phyloP scores from a whole-genome alignment of 2,797 vertebrate genomes.

The Synanceia verrucosa region DNA sequence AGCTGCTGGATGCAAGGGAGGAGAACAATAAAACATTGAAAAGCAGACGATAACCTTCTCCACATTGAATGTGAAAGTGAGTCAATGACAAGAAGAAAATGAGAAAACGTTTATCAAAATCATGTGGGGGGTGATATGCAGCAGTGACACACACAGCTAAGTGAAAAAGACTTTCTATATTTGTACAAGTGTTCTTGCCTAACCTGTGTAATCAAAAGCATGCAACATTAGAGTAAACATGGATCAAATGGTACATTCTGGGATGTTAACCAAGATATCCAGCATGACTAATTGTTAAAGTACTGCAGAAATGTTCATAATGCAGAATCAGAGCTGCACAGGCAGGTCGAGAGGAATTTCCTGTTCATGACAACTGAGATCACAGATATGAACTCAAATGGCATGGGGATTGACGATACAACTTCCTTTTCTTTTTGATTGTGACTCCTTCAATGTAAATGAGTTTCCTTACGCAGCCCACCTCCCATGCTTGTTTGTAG shows the following conservation, averaged over 20 bases:
- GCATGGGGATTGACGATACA: no score
- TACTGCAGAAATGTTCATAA: no score
- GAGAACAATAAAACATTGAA: not conserved
- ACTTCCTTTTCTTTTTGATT: no score
- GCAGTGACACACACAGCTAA: not conserved
- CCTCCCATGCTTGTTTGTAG: not conserved
- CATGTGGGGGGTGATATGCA: not conserved
- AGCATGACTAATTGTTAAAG: no score
- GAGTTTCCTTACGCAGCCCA: no score
- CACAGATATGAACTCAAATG: no score
- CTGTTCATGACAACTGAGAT: no score
- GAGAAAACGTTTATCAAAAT: not conserved
- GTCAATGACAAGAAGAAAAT: not conserved
- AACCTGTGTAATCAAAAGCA: not conserved
- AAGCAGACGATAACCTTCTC: not conserved
- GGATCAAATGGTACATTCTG: not conserved
- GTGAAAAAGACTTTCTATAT: not conserved
- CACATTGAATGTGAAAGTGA: not conserved
- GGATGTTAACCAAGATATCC: not conserved
- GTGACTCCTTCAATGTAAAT: no score
- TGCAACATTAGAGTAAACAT: not conserved
- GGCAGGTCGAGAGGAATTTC: no score
- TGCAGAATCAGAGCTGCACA: no score
- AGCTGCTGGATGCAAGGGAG: not conserved
- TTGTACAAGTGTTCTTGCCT: not conserved